Evolutionary conservation across 2,797 vertebrate species (phyloP).

Genomic region (Chiroxiphia lanceolata): DNA sequence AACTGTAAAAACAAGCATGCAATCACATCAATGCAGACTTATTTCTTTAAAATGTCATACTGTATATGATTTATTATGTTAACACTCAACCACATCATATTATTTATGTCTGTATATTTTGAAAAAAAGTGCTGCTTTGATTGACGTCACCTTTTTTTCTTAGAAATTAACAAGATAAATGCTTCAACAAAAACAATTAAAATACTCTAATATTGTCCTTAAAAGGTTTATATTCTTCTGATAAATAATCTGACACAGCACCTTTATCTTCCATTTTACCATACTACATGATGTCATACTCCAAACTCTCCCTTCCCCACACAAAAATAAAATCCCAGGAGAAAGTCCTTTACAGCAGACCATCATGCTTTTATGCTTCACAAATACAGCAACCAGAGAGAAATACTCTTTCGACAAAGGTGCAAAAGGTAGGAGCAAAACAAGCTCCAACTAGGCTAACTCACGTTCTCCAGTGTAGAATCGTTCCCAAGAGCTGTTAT

Average conservation of each 20-base stretch:
- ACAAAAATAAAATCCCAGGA: conserved; percentile 77
- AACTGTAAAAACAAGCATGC: conserved; percentile 86
- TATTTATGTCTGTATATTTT: conserved; percentile 84
- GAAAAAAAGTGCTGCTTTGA: conserved; percentile 82
- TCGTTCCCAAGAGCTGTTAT: conserved; percentile 69
- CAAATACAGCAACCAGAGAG: conserved; percentile 67
- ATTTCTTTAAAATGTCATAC: conserved; percentile 86
- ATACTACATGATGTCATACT: conserved; percentile 73
- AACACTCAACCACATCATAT: conserved; percentile 86
- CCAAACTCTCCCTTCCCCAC: conserved; percentile 69
- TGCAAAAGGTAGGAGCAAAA: conserved; percentile 72
- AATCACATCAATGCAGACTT: conserved; percentile 87
- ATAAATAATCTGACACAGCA: conserved; percentile 81
- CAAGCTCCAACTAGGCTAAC: conserved; percentile 56
- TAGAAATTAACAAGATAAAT: conserved; percentile 80
- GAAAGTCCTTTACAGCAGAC: conserved; percentile 73
- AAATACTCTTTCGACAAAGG: conserved; percentile 72
- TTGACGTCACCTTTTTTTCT: conserved; percentile 78
- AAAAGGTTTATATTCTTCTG: conserved; percentile 76
- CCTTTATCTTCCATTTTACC: conserved; percentile 74
- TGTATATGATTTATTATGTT: conserved; percentile 87
- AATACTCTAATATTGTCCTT: conserved; percentile 77
- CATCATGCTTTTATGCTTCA: conserved; percentile 75
- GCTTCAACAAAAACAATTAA: conserved; percentile 76
- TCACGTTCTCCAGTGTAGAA: conserved; percentile 69